Conservation (phyloP, 2,113 vertebrate species). For the Procavia capensis region DNA sequence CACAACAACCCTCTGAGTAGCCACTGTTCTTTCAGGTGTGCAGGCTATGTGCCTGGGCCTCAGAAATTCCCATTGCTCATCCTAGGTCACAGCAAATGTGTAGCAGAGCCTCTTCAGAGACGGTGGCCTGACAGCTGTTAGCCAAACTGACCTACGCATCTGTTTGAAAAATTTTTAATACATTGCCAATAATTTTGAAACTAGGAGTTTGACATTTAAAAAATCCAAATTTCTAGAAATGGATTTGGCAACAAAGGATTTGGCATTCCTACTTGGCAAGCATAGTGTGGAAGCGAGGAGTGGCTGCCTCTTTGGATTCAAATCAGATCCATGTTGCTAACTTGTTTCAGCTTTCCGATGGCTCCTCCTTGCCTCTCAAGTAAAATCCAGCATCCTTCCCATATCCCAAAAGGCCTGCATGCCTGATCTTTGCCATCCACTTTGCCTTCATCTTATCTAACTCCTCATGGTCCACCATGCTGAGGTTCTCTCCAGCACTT, state of each 20-base stretch:
- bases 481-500: not conserved
- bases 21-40: not conserved
- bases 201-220: not conserved
- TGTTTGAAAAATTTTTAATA: not conserved
- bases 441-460: not conserved
- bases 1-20: not conserved
- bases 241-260: not conserved
- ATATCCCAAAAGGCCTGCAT: accelerated
- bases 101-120: not conserved
- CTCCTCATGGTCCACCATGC: not conserved
- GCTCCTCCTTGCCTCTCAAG: not conserved
- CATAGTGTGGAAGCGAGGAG: not conserved
- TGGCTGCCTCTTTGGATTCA: not conserved
- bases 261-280: not conserved
- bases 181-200: conserved; percentile 24
- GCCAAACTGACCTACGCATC: not conserved
- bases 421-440: not conserved
- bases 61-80: not conserved
- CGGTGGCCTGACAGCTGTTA: not conserved
- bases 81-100: not conserved
- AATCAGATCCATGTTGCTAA: not conserved
- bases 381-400: not conserved
- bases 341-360: not conserved
- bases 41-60: not conserved
- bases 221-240: not conserved